Base-by-base conservation (phyloP, 2,113 vertebrate genomes). In the Heterotilapia buettikoferi region DNA sequence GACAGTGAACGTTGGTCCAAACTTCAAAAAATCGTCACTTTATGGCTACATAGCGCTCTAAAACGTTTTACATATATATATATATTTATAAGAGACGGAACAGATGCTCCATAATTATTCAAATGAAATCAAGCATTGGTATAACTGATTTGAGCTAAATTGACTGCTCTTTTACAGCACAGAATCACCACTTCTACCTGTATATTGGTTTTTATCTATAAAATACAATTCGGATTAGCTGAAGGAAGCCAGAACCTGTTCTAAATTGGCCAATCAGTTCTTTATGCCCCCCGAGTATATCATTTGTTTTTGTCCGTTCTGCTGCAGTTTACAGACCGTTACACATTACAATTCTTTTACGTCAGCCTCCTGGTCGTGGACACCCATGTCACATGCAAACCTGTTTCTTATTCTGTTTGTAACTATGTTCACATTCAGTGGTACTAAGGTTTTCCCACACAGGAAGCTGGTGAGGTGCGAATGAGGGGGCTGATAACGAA, bases 321-420 rank as follows among this genome's bases (percentile, higher is more conserved):
- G 43, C 16, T 19, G 40, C 31, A 19, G 45, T 47, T 76, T 76
- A 8, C 71, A 50, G 43, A n/a, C 24, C 26, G 24, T 19, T 50
- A 19, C 9, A 76, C 43, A 16, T 31, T 76, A 9, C 71, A 73
- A 12, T 0, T 12, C 4, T 31, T 29, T 78, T 19, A 50, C 6
- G 1, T 12, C 24, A 31, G 3, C 0, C 0, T 50, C 21, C 6
- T 78, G 6, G 43, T 26, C 3, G 43, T 50, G 9, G 14, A 19
- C 43, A 50, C 24, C 43, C 26, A 7, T 31, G 71, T 78, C 26
- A 78, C 40, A 5, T 50, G 24, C 9, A 31, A n/a, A 19, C 16
- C 43, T 31, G 43, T 50, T 50, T 78, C 71, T 47, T 16, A 45
- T 26, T 73, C 40, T 45, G 71, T 31, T 31, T 31, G 16, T n/a